phyloP scores from a whole-genome alignment of 2,888 invertebrate species.

The Diabrotica balteata region DNA sequence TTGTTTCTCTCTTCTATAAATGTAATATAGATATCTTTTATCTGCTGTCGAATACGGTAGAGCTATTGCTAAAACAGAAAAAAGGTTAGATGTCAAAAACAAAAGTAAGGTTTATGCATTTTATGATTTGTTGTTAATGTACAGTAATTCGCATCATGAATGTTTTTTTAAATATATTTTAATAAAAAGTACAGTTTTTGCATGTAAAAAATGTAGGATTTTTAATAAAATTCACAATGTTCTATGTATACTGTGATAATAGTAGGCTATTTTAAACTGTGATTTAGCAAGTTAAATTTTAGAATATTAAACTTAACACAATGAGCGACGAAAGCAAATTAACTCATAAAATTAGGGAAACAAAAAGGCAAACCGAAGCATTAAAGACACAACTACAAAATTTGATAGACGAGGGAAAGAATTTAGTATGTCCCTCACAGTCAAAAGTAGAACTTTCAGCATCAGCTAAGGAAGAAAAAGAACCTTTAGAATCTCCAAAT shows the following conservation, averaged over 20 bases:
- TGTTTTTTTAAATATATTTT: no score
- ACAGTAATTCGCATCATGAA: no score
- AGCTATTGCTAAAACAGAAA: no score
- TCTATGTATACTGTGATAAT: conserved; percentile 13
- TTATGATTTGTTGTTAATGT: no score
- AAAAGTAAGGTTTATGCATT: no score
- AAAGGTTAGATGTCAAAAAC: no score
- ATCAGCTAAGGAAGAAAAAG: conserved; percentile 16
- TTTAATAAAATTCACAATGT: no score
- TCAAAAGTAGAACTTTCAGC: conserved; percentile 26
- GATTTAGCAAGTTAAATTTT: conserved; percentile 10
- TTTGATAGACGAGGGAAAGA: conserved; percentile 48
- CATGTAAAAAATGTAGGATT: no score
- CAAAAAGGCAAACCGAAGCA: conserved; percentile 55
- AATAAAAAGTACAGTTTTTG: no score
- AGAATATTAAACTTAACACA: not conserved
- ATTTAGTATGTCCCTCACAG: conserved; percentile 30
- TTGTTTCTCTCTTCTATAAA: no score
- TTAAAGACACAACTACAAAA: conserved; percentile 54
- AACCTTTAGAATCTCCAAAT: conserved; percentile 30
- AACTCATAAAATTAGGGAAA: conserved; percentile 48
- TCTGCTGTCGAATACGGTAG: no score
- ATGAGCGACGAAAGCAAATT: conserved; percentile 38
- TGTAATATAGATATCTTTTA: no score
- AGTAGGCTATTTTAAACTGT: conserved; percentile 13